phyloP scores from a whole-genome alignment of 1,140 invertebrate genomes.

The Drosophila takahashii region DNA sequence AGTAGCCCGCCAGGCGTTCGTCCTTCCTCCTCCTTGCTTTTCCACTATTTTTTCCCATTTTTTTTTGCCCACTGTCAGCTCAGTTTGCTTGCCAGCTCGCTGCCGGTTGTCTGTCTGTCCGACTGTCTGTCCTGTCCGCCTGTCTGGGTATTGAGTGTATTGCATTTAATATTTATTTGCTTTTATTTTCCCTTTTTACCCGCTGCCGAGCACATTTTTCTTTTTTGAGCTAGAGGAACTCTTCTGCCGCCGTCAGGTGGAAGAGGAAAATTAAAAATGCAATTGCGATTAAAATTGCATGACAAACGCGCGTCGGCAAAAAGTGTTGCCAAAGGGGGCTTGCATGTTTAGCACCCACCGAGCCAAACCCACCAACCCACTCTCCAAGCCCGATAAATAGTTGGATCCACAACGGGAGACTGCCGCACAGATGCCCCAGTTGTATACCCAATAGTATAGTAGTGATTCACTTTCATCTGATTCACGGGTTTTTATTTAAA shows the following conservation, averaged over 20 bases:
- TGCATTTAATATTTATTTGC: conserved; percentile 83
- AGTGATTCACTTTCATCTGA: conserved; percentile 41
- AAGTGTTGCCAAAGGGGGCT: conserved; percentile 60
- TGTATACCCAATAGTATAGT: background rate
- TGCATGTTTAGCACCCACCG: conserved; percentile 61
- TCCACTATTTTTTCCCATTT: conserved; percentile 4
- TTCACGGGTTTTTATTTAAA: conserved; percentile 31
- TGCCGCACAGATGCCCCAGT: conserved; percentile 9
- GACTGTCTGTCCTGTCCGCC: conserved; percentile 24
- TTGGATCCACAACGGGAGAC: conserved; percentile 18
- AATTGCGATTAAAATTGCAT: conserved; percentile 83
- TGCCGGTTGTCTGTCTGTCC: conserved; percentile 40
- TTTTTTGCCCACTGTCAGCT: conserved; percentile 25
- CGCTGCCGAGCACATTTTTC: conserved; percentile 58
- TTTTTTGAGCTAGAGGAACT: conserved; percentile 26
- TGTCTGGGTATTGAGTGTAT: conserved; percentile 75
- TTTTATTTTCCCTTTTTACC: conserved; percentile 62
- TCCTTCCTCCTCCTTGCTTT: background rate
- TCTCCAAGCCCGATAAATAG: conserved; percentile 37
- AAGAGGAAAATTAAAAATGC: conserved; percentile 82
- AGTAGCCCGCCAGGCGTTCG: conserved; percentile 49
- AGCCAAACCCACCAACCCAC: background rate
- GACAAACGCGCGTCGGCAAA: conserved; percentile 77
- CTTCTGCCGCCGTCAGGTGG: conserved; percentile 62
- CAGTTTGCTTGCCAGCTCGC: conserved; percentile 60